A percentile compares a stretch with the other conserved stretches of the same genome.
These are phyloP conservation scores for Aphis gossypii DNA, from an alignment of 1,140 invertebrate species.

Conservation along the genomic window DNA sequence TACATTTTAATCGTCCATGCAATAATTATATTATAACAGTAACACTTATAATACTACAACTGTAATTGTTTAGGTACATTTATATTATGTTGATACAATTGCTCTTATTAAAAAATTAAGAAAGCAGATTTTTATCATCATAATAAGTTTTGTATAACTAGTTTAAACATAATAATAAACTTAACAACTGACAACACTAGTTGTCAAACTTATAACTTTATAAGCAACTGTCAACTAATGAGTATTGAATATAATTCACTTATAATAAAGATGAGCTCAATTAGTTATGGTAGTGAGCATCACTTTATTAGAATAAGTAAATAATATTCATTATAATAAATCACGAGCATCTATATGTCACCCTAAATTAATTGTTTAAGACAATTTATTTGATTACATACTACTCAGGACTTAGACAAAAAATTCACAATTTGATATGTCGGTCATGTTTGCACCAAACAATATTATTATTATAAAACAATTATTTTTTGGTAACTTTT, in stretches of 20 bases:
- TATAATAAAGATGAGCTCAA: conserved; percentile 18
- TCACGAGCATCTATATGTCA: conserved; percentile 18
- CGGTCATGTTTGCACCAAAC: conserved; percentile 23
- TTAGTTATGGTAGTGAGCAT: not conserved
- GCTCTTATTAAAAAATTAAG: not conserved
- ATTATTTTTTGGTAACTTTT: not conserved
- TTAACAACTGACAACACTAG: conserved; percentile 34
- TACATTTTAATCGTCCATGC: not conserved
- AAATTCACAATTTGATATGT: conserved; percentile 51
- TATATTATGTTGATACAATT: conserved; percentile 24
- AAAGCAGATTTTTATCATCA: not conserved
- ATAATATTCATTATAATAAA: not conserved
- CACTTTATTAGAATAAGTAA: not conserved
- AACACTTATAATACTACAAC: not conserved
- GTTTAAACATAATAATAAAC: conserved; percentile 34
- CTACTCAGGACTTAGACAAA: not conserved
- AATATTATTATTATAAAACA: not conserved
- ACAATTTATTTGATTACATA: not conserved
- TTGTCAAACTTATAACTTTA: conserved; percentile 15
- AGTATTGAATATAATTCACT: conserved; percentile 14
- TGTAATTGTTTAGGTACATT: not conserved
- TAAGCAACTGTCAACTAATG: not conserved
- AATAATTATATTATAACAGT: not conserved
- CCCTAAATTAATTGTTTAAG: not conserved
- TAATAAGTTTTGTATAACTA: conserved; percentile 18